Evolutionary conservation across 2,113 vertebrate genomes (phyloP), one percentile per base, ranked within the genome.

Genomic region (Paralichthys olivaceus): DNA sequence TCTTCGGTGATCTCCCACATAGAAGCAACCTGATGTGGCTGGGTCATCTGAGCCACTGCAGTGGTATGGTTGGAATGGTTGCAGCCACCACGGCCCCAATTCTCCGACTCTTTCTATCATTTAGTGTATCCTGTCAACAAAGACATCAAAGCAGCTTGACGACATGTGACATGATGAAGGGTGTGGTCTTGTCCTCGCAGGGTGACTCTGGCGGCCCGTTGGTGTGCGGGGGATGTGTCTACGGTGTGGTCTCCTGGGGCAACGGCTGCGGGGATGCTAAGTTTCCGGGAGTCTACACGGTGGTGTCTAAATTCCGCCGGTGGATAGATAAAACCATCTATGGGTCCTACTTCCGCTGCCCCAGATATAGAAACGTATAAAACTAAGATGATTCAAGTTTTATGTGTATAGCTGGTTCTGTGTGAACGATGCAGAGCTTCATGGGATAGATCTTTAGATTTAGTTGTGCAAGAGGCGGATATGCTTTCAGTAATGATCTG

Each of bases 291-390:
- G 94, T 95, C 37, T 95, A 95, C 83, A 94, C 93, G 0, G 89
- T 91, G 0, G 93, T 96, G 65, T 90, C 95, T 63, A 90, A 75
- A 66, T 95, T 94, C 67, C 93, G 94, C 28, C 87, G 89, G 2
- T 95, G 95, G 94, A 94, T 95, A n/a, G 93, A 94, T 59, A 90
- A 87, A 76, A 94, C 91, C 56, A 93, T 95, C 83, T 90, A 93
- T n/a, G 72, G 75, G 7, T 85, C 91, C 8, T 84, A 82, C 58
- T 54, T n/a, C 2, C 80, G 79, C 19, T 92, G 89, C 14, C 60
- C 40, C n/a, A 73, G 49, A 63, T 51, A 66, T 22, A 75, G 72
- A 49, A 70, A 40, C 37, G 37, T 40, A 2, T 40, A 57, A n/a
- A 72, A 5, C 43, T 17, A n/a, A 53, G 19, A 53, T 53, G 49